Conservation (phyloP, 2,888 invertebrate species). For the Drosophila parthenogenetica region DNA sequence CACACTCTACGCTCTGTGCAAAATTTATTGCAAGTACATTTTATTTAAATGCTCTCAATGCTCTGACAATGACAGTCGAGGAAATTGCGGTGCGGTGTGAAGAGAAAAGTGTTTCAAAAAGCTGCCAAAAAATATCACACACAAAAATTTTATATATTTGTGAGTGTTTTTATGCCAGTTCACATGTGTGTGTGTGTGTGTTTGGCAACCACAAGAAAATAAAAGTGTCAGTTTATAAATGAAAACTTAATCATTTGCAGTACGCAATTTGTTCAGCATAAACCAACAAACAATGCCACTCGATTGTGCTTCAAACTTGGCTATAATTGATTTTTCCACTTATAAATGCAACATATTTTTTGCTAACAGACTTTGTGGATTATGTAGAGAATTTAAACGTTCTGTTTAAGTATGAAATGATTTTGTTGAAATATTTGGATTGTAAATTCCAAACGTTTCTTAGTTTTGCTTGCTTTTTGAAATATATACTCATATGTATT, state of each 20-base stretch:
- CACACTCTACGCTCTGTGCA: constrained; percentile 33
- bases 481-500: neutral
- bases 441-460: no score
- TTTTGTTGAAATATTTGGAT: no score
- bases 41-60: constrained; percentile 70
- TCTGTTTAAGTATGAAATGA: no score
- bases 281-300: constrained; percentile 33
- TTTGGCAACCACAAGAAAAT: constrained; percentile 64
- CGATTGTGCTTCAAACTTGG: constrained; percentile 1
- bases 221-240: constrained; percentile 64
- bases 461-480: no score
- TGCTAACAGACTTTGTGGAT: no score
- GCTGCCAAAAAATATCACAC: constrained; percentile 53
- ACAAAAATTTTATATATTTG: constrained; percentile 10
- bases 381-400: no score
- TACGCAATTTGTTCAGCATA: constrained; percentile 25
- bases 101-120: constrained; percentile 31
- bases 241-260: constrained; percentile 73
- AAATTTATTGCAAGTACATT: constrained; percentile 76
- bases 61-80: constrained; percentile 60
- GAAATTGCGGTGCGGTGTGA: no score
- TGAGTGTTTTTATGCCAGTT: constrained; percentile 10
- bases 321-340: constrained; percentile 40
- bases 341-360: neutral
- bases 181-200: constrained; percentile 10